Evolutionary conservation across 2,797 vertebrate species (phyloP), one percentile per base, ranked within the genome.

Genomic region (Schizothorax lantsangensis): DNA sequence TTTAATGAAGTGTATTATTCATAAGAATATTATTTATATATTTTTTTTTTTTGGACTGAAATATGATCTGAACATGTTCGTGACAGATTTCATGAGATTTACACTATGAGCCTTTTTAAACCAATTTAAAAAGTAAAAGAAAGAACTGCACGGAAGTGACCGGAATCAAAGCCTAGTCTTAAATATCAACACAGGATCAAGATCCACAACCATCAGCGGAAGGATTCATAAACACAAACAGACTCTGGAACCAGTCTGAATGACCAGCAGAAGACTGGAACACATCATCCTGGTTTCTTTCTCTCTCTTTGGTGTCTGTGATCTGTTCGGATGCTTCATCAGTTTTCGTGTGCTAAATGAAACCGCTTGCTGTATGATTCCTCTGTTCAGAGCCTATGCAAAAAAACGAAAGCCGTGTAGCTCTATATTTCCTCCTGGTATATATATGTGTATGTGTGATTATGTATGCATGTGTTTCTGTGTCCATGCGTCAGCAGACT

Each of bases 331-430:
- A 84, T 88, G 84, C 30, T 89, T 86, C 86, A 88, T 89, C 85
- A 26, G 36, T 86, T 80, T 89, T 71, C 81, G 84, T 86, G 87
- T 90, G 87, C 87, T 87, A 86, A 92, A 83, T 83, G 88, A 89
- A 87, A 86, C 88, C 14, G 66, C 69, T 84, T 71, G 71, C 88
- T 2, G 69, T 86, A 83, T 77, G 10, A 86, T 86, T 85, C 79
- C 47, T 90, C 91, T 91, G 90, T 88, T 88, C 90, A 91, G 89
- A 82, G 88, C 92, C 93, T 94, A 92, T 93, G 93, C 93, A 93
- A 94, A 90, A 90, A n/a, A 0, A 75, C 12, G 19, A n/a, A 73
- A 88, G 86, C 72, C 59, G 12, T 80, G 88, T 87, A 87, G 86
- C 88, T 68, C 68, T 80, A 49, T 73, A 80, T 62, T 84, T 91